phyloP scores from a whole-genome alignment of 2,113 vertebrate genomes.

The Mastomys natalensis region DNA sequence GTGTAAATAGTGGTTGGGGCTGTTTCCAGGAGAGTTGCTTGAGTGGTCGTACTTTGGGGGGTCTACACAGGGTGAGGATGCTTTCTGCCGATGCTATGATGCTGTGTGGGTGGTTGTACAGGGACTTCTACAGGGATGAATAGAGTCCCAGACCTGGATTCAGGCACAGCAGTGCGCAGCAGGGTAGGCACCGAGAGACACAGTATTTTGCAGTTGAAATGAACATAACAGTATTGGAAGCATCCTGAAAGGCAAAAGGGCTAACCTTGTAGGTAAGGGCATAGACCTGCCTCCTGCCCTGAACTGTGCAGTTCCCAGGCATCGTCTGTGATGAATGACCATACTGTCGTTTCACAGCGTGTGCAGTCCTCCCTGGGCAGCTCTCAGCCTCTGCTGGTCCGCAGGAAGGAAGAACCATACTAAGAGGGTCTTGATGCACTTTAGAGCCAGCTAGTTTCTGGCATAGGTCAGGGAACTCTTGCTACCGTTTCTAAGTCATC shows the following conservation, averaged over 20 bases:
- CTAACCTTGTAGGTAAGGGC: background rate
- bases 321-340: accelerated
- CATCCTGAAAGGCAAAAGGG: background rate
- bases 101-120: no score
- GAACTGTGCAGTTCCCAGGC: accelerated
- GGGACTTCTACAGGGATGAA: background rate
- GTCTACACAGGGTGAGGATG: background rate
- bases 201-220: background rate
- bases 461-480: background rate
- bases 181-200: background rate
- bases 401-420: accelerated
- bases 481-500: background rate
- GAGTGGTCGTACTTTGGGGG: background rate
- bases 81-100: background rate
- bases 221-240: background rate
- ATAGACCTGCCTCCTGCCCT: background rate
- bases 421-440: background rate
- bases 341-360: background rate
- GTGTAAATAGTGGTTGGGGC: background rate
- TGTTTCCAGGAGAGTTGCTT: background rate
- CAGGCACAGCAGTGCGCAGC: background rate
- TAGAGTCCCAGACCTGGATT: no score
- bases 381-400: background rate
- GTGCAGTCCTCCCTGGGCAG: accelerated
- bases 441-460: background rate